These are phyloP conservation scores for Bujurquina vittata DNA, from an alignment of 2,113 vertebrate genomes.

Conservation along the genomic window DNA sequence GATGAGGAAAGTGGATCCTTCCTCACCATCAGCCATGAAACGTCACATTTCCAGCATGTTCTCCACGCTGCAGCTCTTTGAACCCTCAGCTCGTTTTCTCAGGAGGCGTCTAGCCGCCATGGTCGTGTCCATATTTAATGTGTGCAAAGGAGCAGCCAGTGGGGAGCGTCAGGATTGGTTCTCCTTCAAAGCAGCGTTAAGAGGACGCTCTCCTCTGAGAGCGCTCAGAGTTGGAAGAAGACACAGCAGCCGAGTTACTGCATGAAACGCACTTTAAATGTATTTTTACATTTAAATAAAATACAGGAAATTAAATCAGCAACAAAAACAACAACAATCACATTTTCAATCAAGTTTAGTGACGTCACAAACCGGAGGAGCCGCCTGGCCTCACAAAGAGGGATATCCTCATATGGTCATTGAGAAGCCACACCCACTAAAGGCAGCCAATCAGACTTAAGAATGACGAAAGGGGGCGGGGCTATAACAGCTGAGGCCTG, in stretches of 20 bases:
- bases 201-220: too few species aligned
- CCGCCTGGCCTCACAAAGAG: background rate
- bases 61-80: fast-evolving
- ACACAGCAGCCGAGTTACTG: background rate
- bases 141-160: background rate
- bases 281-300: conserved; percentile 1
- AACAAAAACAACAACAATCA: background rate
- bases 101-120: too few species aligned
- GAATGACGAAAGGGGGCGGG: background rate
- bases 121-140: too few species aligned
- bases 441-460: background rate
- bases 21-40: background rate
- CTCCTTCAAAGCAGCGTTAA: fast-evolving
- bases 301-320: background rate
- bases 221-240: background rate
- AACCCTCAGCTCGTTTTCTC: background rate
- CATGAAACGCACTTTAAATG: conserved; percentile 2
- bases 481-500: background rate
- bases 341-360: background rate
- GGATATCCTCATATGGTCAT: background rate
- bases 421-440: background rate
- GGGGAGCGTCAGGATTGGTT: background rate
- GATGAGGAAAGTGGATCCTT: background rate
- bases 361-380: background rate
- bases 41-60: background rate